phyloP scores from a whole-genome alignment of 2,797 vertebrate genomes.

The Sandelia bainsii region DNA sequence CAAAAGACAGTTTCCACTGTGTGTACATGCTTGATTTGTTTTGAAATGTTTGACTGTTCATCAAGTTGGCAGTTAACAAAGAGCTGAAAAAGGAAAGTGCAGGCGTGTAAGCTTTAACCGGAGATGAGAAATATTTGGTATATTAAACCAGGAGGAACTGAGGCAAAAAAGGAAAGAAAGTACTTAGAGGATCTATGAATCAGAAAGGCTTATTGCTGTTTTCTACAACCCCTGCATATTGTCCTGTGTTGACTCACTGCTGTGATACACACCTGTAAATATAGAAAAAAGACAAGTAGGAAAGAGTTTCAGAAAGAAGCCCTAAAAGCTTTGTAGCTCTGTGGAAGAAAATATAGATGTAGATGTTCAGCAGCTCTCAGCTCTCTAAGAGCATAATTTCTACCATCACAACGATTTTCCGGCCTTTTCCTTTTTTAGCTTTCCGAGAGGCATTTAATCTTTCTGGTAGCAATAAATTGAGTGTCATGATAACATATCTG shows the following conservation, averaged over 20 bases:
- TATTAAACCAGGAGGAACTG: not conserved
- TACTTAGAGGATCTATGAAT: not conserved
- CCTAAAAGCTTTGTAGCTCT: not conserved
- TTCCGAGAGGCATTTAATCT: slow-evolving; percentile 44
- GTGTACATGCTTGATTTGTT: not conserved
- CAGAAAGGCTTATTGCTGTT: not conserved
- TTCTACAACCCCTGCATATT: not conserved
- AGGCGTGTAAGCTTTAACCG: not conserved
- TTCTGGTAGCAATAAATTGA: slow-evolving; percentile 27
- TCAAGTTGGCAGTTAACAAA: slow-evolving; percentile 4
- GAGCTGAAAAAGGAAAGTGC: not conserved
- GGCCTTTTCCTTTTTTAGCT: slow-evolving; percentile 3
- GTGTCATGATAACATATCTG: slow-evolving; percentile 25
- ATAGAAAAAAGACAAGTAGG: not conserved
- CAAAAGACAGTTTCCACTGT: not conserved
- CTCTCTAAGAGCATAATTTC: not conserved
- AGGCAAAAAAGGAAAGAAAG: slow-evolving; percentile 15
- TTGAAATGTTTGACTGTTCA: not conserved
- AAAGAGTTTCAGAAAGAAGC: not conserved
- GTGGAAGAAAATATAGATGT: not conserved
- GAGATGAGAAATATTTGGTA: slow-evolving; percentile 1
- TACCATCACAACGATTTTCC: not conserved
- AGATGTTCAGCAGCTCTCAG: not conserved
- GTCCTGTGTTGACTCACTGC: not conserved
- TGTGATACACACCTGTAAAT: slow-evolving; percentile 18